Percentiles rank a stretch among this genome's conserved stretches.
Evolutionary conservation across 2,888 invertebrate genomes (phyloP).

Genomic region (Spilarctia lutea): DNA sequence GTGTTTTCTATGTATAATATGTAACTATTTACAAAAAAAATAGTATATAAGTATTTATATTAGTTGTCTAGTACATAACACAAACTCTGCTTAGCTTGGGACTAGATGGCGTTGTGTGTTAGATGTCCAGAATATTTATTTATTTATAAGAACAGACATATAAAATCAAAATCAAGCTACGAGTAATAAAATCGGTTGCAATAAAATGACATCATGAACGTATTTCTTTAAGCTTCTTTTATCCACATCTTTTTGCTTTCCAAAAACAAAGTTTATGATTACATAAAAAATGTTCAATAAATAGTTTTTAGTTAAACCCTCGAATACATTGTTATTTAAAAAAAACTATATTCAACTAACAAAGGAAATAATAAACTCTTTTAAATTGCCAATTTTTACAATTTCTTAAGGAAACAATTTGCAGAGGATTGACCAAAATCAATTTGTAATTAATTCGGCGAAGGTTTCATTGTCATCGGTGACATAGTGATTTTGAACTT

Average conservation of each 20-base stretch:
- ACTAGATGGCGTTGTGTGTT: too few relatives aligned
- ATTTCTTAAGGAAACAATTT: neutral
- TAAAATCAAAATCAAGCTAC: too few relatives aligned
- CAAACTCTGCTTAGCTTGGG: too few relatives aligned
- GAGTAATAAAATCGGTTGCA: too few relatives aligned
- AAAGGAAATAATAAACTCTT: neutral
- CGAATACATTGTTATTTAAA: neutral
- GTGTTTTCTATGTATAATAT: too few relatives aligned
- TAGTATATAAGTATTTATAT: too few relatives aligned
- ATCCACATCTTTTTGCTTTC: neutral
- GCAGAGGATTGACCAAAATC: neutral
- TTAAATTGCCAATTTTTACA: neutral
- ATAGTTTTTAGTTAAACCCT: neutral
- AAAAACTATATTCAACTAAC: neutral
- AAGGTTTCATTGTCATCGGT: constrained; percentile 24
- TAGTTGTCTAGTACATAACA: too few relatives aligned
- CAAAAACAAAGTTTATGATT: neutral
- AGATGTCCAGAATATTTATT: too few relatives aligned
- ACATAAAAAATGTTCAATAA: neutral
- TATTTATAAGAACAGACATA: too few relatives aligned
- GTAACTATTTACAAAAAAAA: too few relatives aligned
- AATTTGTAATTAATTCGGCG: constrained; percentile 20
- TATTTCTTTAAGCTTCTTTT: too few relatives aligned
- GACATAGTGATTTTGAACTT: constrained; percentile 20
- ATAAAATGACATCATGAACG: too few relatives aligned